A percentile compares a stretch with the other conserved stretches of the same genome.
Evolutionary conservation across 2,113 vertebrate species (phyloP).

Genomic region (Uria aalge): DNA sequence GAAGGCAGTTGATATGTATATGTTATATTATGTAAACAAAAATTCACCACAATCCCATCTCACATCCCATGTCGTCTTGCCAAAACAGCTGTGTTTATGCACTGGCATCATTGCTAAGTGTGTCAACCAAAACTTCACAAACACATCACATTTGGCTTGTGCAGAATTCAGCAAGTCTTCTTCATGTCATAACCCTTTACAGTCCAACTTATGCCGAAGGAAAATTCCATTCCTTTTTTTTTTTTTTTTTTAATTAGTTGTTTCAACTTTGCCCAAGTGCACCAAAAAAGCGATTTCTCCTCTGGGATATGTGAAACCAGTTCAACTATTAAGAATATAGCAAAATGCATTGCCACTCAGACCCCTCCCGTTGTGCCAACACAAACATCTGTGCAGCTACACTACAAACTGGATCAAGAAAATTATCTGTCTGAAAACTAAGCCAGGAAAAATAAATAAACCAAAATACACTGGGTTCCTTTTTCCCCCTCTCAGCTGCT

Average conservation of each 20-base stretch:
- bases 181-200: background rate
- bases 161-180: background rate
- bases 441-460: background rate
- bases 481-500: background rate
- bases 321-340: background rate
- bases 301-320: background rate
- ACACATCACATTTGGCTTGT: background rate
- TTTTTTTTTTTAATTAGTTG: background rate
- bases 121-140: background rate
- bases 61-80: background rate
- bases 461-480: background rate
- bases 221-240: background rate
- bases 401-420: background rate
- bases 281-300: background rate
- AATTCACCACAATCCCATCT: background rate
- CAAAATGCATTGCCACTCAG: background rate
- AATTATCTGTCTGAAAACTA: background rate
- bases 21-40: background rate
- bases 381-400: background rate
- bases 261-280: background rate
- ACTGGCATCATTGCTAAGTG: background rate
- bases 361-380: background rate
- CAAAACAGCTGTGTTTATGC: constrained; percentile 55
- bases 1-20: background rate
- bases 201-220: background rate